A percentile compares a stretch with the other conserved stretches of the same genome.
phyloP scores from a whole-genome alignment of 2,888 invertebrate species.

The Digitonthophagus gazella region DNA sequence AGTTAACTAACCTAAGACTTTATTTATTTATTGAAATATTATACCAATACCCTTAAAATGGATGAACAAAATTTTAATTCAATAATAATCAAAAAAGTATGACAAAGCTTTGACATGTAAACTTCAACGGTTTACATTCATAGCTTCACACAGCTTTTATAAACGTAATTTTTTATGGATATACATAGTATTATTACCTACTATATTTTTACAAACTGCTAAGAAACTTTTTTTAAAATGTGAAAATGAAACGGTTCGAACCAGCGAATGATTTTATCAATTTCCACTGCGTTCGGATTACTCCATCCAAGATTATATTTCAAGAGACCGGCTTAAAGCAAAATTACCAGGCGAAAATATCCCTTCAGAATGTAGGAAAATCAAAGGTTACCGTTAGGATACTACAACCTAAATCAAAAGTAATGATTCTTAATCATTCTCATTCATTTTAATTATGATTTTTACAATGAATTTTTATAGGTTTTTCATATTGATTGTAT shows the following conservation, averaged over 20 bases:
- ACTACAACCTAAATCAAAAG: constrained; percentile 37
- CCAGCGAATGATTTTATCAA: background rate
- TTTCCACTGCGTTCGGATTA: background rate
- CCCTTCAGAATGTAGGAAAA: constrained; percentile 47
- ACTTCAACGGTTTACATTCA: too few species aligned
- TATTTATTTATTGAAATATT: too few species aligned
- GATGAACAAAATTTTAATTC: too few species aligned
- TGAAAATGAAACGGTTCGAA: background rate
- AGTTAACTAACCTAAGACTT: too few species aligned
- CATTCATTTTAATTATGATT: background rate
- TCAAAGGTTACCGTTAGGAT: constrained; percentile 44
- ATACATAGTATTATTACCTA: too few species aligned
- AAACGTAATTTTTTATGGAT: too few species aligned
- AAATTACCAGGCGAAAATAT: constrained; percentile 40
- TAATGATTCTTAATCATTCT: background rate
- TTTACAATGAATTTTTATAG: background rate
- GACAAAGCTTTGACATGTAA: too few species aligned
- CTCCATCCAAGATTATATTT: background rate
- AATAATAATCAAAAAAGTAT: too few species aligned
- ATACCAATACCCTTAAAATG: too few species aligned
- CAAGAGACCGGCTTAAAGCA: background rate
- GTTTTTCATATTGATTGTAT: background rate
- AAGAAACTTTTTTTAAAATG: too few species aligned
- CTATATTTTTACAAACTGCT: too few species aligned
- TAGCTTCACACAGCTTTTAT: too few species aligned